Conservation (phyloP, 2,113 vertebrate genomes). For the Empidonax alnorum region DNA sequence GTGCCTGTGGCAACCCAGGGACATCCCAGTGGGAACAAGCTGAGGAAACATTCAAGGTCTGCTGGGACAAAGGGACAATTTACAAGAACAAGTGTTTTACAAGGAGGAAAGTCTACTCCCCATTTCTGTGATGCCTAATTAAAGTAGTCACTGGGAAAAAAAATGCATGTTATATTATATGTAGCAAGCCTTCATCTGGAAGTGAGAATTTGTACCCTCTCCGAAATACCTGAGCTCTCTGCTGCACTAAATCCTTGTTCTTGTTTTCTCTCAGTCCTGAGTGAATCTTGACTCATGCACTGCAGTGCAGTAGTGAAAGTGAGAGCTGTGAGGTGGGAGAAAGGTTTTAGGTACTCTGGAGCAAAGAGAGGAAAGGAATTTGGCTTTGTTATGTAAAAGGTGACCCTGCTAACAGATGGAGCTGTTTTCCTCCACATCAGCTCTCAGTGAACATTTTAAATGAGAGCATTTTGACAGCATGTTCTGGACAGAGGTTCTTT, state of each 20-base stretch:
- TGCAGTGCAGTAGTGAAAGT: neutral
- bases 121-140: neutral
- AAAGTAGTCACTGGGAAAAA: neutral
- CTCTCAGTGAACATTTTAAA: neutral
- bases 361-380: neutral
- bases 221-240: neutral
- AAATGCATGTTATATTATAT: neutral
- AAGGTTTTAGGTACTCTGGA: neutral
- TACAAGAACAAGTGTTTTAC: neutral
- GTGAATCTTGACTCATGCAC: fast-evolving
- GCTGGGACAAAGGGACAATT: neutral
- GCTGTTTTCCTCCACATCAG: neutral
- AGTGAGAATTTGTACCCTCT: neutral
- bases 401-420: neutral
- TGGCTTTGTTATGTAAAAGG: neutral
- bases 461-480: fast-evolving
- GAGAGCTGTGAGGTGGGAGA: neutral
- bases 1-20: fast-evolving
- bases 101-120: neutral
- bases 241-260: neutral
- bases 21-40: neutral
- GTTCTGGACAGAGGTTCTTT: neutral
- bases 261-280: neutral
- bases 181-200: neutral
- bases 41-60: neutral